These are phyloP conservation scores for Drosophila histrio DNA, from an alignment of 2,888 invertebrate genomes.

Conservation along the genomic window DNA sequence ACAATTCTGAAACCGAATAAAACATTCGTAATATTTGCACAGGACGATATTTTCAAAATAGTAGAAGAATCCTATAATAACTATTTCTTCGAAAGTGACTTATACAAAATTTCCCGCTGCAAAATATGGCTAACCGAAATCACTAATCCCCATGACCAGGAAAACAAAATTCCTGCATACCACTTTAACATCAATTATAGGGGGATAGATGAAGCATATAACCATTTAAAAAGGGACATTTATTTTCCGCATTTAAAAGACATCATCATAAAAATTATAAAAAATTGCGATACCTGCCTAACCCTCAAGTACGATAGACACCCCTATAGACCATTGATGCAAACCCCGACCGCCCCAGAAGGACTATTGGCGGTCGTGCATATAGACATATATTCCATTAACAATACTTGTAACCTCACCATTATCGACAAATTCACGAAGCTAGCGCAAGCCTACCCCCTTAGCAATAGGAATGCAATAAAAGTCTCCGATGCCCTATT, in stretches of 20 bases:
- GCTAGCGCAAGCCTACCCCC: neutral
- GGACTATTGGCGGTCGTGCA: neutral
- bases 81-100: conserved; percentile 10
- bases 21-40: conserved; percentile 39
- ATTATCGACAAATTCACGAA: conserved; percentile 1
- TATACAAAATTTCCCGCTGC: conserved; percentile 25
- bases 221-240: neutral
- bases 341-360: neutral
- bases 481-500: conserved; percentile 23
- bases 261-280: neutral
- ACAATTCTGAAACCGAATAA: conserved; percentile 39
- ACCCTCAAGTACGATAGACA: neutral
- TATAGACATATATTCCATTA: neutral
- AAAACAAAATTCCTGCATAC: conserved; percentile 18
- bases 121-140: conserved; percentile 21
- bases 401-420: conserved; percentile 1
- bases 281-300: neutral
- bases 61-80: conserved; percentile 32
- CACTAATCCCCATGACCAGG: conserved; percentile 12
- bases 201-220: conserved; percentile 5
- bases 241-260: neutral
- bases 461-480: conserved; percentile 9
- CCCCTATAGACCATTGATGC: neutral
- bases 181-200: conserved; percentile 18
- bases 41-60: conserved; percentile 42